A percentile compares a stretch with the other conserved stretches of the same genome.
Evolutionary conservation across 2,113 vertebrate species (phyloP).

Genomic region (Mesoclemmys tuberculata): DNA sequence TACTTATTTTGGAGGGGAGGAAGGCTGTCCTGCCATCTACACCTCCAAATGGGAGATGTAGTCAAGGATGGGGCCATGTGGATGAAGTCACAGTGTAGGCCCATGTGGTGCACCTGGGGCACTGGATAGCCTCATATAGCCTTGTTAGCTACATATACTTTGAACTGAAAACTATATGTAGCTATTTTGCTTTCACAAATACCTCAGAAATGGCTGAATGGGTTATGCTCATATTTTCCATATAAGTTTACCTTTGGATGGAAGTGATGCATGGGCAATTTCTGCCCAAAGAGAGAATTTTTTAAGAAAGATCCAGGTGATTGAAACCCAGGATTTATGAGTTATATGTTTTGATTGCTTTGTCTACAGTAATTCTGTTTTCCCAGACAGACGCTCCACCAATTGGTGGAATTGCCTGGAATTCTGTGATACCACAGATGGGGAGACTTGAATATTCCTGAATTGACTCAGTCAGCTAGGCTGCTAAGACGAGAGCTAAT

Average conservation of each 20-base stretch:
- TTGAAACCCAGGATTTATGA: conserved; percentile 64
- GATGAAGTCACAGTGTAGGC: background rate
- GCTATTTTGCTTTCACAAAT: conserved; percentile 33
- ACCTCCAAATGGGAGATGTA: background rate
- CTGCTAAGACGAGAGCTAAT: conserved; percentile 40
- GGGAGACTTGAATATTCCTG: conserved; percentile 68
- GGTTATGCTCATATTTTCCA: conserved; percentile 53
- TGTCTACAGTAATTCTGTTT: conserved; percentile 71
- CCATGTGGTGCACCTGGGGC: background rate
- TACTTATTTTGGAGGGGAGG: background rate
- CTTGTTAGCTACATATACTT: background rate
- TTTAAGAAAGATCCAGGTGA: conserved; percentile 63
- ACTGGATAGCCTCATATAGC: background rate
- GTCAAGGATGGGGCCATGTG: background rate
- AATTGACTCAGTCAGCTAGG: conserved; percentile 66
- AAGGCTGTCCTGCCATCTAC: no score
- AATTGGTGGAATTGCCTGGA: conserved; percentile 73
- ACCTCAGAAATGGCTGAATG: background rate
- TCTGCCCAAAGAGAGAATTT: conserved; percentile 64
- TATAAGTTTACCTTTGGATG: background rate
- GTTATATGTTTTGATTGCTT: conserved; percentile 69
- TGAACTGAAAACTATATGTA: background rate
- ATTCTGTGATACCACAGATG: conserved; percentile 70
- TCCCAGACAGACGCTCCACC: conserved; percentile 75
- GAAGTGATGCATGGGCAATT: conserved; percentile 40